Evolutionary conservation across 2,888 invertebrate genomes (phyloP), one percentile per base, ranked within the genome.

Genomic region (Darwinula stevensoni): DNA sequence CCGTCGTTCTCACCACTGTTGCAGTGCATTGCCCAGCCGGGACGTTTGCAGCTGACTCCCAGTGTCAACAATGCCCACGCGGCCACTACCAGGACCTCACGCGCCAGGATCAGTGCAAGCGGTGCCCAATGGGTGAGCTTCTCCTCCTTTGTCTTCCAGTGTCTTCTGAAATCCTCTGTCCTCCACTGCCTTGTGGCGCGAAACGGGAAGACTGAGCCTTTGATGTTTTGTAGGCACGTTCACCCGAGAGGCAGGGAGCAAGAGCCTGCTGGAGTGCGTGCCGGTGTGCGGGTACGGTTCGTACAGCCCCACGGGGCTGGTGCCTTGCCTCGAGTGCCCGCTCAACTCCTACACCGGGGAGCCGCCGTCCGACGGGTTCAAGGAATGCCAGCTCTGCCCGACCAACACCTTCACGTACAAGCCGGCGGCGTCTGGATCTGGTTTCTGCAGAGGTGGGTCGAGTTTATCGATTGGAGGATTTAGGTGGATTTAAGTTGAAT

Each of bases 21-120:
- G n/a, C 44, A 76, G 76, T 88, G 37, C 78, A 91, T 47, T 97
- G 97, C 48, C 91, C 94, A 4, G 84, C 86, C 41, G 94, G 94
- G 44, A 84, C 88, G 1, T 84, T 68, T 45, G 80, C 84, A 27
- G 71, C 70, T 14, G 73, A 74, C 42, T 78, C 84, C 54, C 74
- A 76, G 45, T 94, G 94, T 50, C 74, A 75, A 2, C 68, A 73
- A 47, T 94, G 94, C 48, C 72, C 76, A 2, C 62, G 70, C 42
- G 94, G 91, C 12, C 82, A 67, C 47, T 94, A 84, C 53, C 91
- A 91, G 54, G 84, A 84, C 45, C 65, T 71, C 43, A 75, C 76
- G 37, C 64, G 82, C 28, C 82, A 86, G 58, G 78, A 80, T 2
- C 62, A 71, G 1, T 94, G 94, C 49, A 59, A 72, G 30, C 66